These are phyloP conservation scores for Nerophis lumbriciformis DNA, from an alignment of 2,113 vertebrate genomes.

Conservation along the genomic window DNA sequence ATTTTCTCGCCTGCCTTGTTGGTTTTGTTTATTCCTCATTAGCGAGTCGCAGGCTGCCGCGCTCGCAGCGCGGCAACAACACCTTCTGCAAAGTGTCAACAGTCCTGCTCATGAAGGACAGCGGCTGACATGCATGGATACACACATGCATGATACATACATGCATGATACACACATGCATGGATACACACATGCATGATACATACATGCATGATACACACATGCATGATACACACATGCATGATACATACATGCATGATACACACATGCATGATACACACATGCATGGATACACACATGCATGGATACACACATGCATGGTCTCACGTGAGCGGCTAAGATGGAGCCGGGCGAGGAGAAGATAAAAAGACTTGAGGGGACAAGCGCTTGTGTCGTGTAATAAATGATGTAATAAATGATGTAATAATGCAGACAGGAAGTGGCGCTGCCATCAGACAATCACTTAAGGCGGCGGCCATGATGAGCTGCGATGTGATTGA, in stretches of 20 bases:
- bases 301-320: too few species aligned
- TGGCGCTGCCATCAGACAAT: conserved; percentile 3
- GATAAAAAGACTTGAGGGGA: not conserved
- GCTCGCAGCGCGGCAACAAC: conserved; percentile 22
- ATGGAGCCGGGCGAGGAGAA: not conserved
- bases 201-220: too few species aligned
- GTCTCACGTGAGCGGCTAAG: not conserved
- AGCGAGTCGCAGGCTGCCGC: conserved; percentile 24
- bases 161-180: too few species aligned
- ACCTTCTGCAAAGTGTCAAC: conserved; percentile 26
- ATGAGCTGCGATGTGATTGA: not conserved
- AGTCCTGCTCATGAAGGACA: not conserved
- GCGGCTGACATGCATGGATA: too few species aligned
- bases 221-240: too few species aligned
- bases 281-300: too few species aligned
- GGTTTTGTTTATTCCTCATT: conserved; percentile 50
- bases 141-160: too few species aligned
- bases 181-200: too few species aligned
- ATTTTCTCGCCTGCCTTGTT: conserved; percentile 44
- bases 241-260: too few species aligned
- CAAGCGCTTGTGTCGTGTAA: not conserved
- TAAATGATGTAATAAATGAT: not conserved
- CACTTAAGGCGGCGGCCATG: conserved; percentile 3
- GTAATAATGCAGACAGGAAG: not conserved
- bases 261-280: too few species aligned